phyloP scores from a whole-genome alignment of 2,888 invertebrate species.

The Phlogophora meticulosa region DNA sequence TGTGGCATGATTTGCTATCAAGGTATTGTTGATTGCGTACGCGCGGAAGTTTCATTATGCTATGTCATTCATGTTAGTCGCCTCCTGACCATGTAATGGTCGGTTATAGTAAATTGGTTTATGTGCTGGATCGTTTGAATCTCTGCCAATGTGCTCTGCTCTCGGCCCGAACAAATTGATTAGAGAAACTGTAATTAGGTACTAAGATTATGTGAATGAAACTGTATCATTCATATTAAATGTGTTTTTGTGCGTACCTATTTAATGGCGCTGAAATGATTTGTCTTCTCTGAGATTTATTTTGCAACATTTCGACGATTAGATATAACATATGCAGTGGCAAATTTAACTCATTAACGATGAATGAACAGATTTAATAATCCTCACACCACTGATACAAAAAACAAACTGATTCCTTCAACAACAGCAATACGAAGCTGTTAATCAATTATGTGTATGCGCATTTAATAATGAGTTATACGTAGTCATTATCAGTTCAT shows the following conservation, averaged over 20 bases:
- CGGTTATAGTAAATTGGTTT: slow-evolving; percentile 61
- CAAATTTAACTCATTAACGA: too few species aligned
- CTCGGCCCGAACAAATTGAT: slow-evolving; percentile 55
- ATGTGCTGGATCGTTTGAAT: slow-evolving; percentile 63
- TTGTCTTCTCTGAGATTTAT: not conserved
- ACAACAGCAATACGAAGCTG: slow-evolving; percentile 4
- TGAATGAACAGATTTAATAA: too few species aligned
- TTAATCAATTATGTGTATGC: slow-evolving; percentile 15
- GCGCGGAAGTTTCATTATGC: slow-evolving; percentile 77
- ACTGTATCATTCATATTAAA: slow-evolving; percentile 46
- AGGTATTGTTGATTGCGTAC: slow-evolving; percentile 72
- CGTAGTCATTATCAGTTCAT: slow-evolving; percentile 39
- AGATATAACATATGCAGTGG: not conserved
- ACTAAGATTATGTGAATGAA: slow-evolving; percentile 57
- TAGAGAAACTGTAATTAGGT: slow-evolving; percentile 55
- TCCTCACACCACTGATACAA: not conserved
- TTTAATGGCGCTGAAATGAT: not conserved
- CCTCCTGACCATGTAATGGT: slow-evolving; percentile 58
- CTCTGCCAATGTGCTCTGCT: slow-evolving; percentile 61
- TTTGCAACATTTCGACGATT: not conserved
- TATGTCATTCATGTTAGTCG: slow-evolving; percentile 74
- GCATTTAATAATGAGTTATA: slow-evolving; percentile 5
- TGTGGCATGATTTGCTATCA: slow-evolving; percentile 70
- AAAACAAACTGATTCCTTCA: not conserved
- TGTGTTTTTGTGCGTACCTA: not conserved